A percentile compares a stretch with the other conserved stretches of the same genome.
These are phyloP conservation scores for Myotis planiceps DNA, from an alignment of 2,797 vertebrate genomes.

Conservation along the genomic window DNA sequence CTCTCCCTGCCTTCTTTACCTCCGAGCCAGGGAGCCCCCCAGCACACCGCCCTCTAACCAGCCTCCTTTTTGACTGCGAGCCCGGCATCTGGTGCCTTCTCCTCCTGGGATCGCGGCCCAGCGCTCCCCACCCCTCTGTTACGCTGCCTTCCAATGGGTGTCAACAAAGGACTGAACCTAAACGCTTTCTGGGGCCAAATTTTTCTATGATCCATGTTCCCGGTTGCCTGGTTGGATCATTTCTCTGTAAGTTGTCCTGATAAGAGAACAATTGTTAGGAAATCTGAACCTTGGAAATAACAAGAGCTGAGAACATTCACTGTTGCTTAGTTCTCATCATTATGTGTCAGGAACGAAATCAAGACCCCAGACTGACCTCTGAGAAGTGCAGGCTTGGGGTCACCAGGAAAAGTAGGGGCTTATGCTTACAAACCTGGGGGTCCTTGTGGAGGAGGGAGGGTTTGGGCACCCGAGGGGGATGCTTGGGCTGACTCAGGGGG, in stretches of 20 bases:
- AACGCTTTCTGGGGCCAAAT: background rate
- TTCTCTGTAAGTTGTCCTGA: background rate
- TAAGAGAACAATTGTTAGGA: background rate
- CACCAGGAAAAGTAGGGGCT: background rate
- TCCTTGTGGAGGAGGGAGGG: background rate
- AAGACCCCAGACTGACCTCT: background rate
- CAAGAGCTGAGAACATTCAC: background rate
- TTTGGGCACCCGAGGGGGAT: background rate
- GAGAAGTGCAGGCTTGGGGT: background rate
- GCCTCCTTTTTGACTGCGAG: background rate
- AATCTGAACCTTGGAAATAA: background rate
- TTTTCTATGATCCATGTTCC: background rate
- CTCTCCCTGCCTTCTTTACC: background rate
- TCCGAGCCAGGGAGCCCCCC: background rate
- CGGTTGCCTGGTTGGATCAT: background rate
- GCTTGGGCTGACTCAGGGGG: background rate
- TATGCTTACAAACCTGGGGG: background rate
- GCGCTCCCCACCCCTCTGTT: background rate
- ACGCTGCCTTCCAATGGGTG: background rate
- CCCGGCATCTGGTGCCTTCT: background rate
- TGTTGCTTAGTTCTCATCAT: background rate
- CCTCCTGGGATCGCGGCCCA: background rate
- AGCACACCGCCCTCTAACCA: background rate
- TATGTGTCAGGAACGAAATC: background rate
- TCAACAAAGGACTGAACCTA: background rate